These are phyloP conservation scores for Caranx melampygus DNA, from an alignment of 2,113 vertebrate genomes.

Conservation along the genomic window DNA sequence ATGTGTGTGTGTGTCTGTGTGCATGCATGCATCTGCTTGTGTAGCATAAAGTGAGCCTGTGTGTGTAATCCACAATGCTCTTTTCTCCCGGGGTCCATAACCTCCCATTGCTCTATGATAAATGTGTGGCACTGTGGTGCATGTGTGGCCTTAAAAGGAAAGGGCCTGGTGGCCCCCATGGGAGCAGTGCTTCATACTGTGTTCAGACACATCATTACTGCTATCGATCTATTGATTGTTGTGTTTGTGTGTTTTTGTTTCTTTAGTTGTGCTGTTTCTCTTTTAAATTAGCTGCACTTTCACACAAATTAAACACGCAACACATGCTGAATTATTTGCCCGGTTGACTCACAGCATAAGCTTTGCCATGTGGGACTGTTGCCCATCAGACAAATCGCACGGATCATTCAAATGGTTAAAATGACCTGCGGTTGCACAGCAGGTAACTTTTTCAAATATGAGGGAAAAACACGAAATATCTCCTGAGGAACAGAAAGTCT, in stretches of 20 bases:
- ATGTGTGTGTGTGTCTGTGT: neutral
- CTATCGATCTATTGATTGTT: conserved; percentile 73
- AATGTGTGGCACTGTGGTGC: conserved; percentile 63
- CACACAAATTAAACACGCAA: neutral
- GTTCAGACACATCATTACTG: conserved; percentile 76
- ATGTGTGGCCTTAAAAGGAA: conserved; percentile 71
- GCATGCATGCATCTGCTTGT: conserved; percentile 4
- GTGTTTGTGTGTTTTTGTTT: conserved; percentile 27
- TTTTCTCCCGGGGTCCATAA: conserved; percentile 54
- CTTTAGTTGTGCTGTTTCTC: conserved; percentile 17
- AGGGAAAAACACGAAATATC: neutral
- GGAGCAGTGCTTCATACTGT: conserved; percentile 52
- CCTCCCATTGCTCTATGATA: conserved; percentile 73
- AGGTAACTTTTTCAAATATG: neutral
- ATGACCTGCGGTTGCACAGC: neutral
- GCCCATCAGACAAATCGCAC: neutral
- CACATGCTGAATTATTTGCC: neutral
- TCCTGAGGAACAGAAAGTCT: neutral
- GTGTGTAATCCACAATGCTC: conserved; percentile 34
- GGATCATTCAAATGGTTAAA: neutral
- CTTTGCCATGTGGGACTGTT: neutral
- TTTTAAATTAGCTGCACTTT: conserved; percentile 31
- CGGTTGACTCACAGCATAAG: neutral
- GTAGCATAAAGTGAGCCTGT: conserved; percentile 10
- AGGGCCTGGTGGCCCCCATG: conserved; percentile 38